phyloP scores from a whole-genome alignment of 2,888 invertebrate species.

The Dichetophora obliterata region DNA sequence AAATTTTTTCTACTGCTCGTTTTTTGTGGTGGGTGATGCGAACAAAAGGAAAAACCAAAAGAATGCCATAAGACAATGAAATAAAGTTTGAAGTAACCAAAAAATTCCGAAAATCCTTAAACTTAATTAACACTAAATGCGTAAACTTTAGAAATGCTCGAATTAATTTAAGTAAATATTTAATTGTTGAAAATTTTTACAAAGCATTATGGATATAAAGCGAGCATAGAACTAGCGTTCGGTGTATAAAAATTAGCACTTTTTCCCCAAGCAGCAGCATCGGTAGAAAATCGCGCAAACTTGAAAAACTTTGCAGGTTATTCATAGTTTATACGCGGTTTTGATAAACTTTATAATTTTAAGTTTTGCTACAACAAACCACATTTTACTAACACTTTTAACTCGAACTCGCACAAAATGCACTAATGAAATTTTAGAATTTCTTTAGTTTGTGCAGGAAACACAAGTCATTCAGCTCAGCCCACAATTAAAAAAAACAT shows the following conservation, averaged over 20 bases:
- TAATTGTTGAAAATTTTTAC: no score
- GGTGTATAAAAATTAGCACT: no score
- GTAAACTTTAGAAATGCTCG: neutral
- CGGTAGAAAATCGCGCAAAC: conserved; percentile 3
- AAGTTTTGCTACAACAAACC: no score
- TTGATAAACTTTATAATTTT: no score
- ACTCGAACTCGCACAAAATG: neutral
- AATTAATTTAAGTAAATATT: no score
- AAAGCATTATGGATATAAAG: no score
- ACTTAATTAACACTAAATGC: no score
- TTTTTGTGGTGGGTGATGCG: neutral
- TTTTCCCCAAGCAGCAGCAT: neutral
- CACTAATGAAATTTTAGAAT: neutral
- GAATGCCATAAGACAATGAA: neutral
- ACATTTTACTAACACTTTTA: neutral
- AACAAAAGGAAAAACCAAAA: neutral
- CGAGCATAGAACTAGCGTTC: no score
- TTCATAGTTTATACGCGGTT: no score
- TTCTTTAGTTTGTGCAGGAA: neutral
- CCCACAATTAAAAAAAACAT: neutral
- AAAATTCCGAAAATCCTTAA: neutral
- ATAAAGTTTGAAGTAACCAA: neutral
- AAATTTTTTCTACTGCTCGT: neutral
- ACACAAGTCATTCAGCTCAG: neutral
- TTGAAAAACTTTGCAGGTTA: neutral